Evolutionary conservation across 2,113 vertebrate species (phyloP), one percentile per base, ranked within the genome.

Genomic region (Malaclemys terrapin): DNA sequence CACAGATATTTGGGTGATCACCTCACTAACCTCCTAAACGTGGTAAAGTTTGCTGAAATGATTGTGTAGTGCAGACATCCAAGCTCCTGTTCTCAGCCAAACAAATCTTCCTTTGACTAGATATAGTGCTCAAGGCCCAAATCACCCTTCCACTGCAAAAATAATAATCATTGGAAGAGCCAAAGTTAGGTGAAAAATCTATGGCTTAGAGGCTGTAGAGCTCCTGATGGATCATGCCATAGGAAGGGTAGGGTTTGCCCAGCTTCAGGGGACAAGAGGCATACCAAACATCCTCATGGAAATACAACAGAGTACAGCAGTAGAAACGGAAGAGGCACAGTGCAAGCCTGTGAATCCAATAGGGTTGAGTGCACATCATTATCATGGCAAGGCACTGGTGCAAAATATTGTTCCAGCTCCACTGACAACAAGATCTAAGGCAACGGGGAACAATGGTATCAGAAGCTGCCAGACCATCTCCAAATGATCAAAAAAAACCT

Each of bases 11-110:
- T 16, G 5, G 5, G 24, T 2, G 4, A 57, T 4, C 85, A 88
- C 14, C 20, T 38, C 2, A 19, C 57, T 57, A 19, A 72, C 49
- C 1, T 47, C 11, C 45, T 81, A 0, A 5, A 42, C 69, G 89
- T 95, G 49, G 69, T 42, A 22, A 76, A n/a, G 12, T 38, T 13
- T 54, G 75, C 54, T 56, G 57, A 72, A 82, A 42, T 8, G 29
- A 10, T 12, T 49, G 56, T 8, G 17, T 42, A 31, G 52, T 27
- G n/a, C 42, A 42, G 69, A 50, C 50, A 62, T 50, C 78, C 19
- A 85, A 84, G 24, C 53, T 91, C 10, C n/a, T 50, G 2, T 7
- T 76, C 72, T 45, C 22, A 75, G 38, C 20, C 89, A 89, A 85
- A 65, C 78, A 90, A 31, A 10, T 1, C 52, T 83, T 82, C 14